Percentiles rank a stretch among this genome's conserved stretches.
Evolutionary conservation across 2,113 vertebrate species (phyloP).

Genomic region (Rhadina sibilatrix): DNA sequence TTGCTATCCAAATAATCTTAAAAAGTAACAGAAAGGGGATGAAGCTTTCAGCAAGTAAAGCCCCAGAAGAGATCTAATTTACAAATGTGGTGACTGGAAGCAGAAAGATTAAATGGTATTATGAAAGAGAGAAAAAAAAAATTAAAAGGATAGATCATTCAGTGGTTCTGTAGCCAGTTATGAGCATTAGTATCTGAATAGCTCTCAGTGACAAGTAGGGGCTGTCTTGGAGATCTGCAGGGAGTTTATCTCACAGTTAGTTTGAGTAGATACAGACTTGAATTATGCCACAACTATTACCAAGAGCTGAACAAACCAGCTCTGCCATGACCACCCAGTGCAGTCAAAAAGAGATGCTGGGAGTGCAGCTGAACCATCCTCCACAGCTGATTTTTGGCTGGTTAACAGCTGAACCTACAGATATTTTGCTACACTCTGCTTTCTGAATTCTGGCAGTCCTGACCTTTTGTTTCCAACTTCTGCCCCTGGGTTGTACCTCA

Average conservation of each 20-base stretch:
- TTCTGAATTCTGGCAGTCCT: not conserved
- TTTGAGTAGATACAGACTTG: not conserved
- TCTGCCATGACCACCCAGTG: not conserved
- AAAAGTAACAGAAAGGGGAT: not conserved
- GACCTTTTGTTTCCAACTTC: not conserved
- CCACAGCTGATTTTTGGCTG: not conserved
- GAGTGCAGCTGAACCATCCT: not conserved
- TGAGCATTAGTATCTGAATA: not conserved
- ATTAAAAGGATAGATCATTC: not conserved
- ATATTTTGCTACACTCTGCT: not conserved
- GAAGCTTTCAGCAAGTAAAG: not conserved
- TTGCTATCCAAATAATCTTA: not conserved
- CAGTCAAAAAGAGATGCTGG: not conserved
- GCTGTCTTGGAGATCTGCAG: not conserved
- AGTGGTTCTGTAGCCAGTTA: not conserved
- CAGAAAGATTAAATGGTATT: not conserved
- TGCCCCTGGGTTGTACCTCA: not conserved
- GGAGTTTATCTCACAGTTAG: not conserved
- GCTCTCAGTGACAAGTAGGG: not conserved
- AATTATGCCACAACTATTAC: not conserved
- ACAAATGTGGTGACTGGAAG: not conserved
- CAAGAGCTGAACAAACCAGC: not conserved
- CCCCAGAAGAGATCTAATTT: not conserved
- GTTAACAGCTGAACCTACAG: not conserved
- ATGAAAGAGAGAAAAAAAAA: not conserved